A percentile compares a stretch with the other conserved stretches of the same genome.
Conservation (phyloP, 1,140 invertebrate species). For the Carcinoscorpius rotundicauda region DNA sequence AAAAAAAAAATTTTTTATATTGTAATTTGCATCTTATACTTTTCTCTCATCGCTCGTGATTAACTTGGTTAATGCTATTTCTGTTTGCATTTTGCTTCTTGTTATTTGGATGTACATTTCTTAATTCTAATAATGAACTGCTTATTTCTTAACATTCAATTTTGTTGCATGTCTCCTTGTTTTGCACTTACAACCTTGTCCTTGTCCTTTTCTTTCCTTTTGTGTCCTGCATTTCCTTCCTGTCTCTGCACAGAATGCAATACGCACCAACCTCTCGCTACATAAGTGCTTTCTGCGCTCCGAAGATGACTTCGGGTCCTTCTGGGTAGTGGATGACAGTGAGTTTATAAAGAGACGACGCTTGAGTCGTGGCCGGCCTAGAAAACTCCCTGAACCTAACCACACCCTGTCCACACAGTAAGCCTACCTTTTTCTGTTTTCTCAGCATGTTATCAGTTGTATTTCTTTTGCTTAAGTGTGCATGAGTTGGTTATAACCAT, state of each 20-base stretch:
- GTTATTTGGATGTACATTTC: too few relatives aligned
- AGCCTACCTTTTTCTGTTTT: slow-evolving; percentile 32
- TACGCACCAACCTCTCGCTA: slow-evolving; percentile 96
- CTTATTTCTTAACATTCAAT: too few relatives aligned
- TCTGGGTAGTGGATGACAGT: slow-evolving; percentile 97
- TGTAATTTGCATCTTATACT: too few relatives aligned
- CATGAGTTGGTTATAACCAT: neutral
- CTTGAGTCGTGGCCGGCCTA: slow-evolving; percentile 82
- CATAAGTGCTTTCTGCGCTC: slow-evolving; percentile 98
- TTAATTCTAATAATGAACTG: too few relatives aligned
- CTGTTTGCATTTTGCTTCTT: too few relatives aligned
- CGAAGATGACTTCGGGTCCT: slow-evolving; percentile 96
- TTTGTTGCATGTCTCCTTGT: too few relatives aligned
- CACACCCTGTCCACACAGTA: slow-evolving; percentile 58
- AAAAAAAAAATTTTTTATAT: too few relatives aligned
- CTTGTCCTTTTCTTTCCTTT: neutral
- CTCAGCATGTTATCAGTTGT: neutral
- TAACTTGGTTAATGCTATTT: too few relatives aligned
- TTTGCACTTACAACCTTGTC: too few relatives aligned
- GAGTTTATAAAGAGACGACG: slow-evolving; percentile 93
- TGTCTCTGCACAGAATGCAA: slow-evolving; percentile 73
- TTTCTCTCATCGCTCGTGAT: too few relatives aligned
- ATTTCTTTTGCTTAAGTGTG: neutral
- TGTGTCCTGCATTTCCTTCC: slow-evolving; percentile 18
- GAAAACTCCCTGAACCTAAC: slow-evolving; percentile 82